These are phyloP conservation scores for Danionella dracula DNA, from an alignment of 2,797 vertebrate species.

Conservation along the genomic window DNA sequence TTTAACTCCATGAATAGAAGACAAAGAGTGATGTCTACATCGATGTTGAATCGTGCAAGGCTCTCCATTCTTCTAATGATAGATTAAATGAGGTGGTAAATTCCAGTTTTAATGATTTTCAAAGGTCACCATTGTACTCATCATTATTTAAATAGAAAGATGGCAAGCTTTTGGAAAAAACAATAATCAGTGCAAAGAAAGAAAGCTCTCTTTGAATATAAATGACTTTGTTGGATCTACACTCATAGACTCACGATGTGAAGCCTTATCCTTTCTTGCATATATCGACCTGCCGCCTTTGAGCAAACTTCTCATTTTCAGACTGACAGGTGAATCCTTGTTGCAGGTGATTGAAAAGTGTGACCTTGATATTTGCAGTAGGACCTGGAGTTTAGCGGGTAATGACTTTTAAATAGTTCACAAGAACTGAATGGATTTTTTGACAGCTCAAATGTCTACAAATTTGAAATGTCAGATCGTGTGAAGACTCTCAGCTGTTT, in stretches of 20 bases:
- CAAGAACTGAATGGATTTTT: constrained; percentile 30
- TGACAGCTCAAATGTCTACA: constrained; percentile 38
- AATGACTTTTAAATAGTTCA: constrained; percentile 49
- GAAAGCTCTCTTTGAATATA: neutral
- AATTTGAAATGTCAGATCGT: constrained; percentile 38
- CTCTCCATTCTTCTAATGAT: constrained; percentile 24
- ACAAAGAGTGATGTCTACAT: constrained; percentile 23
- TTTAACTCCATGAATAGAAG: neutral
- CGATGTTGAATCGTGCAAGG: constrained; percentile 6
- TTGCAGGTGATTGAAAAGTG: constrained; percentile 40
- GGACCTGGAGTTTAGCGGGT: constrained; percentile 33
- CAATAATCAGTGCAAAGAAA: constrained; percentile 22
- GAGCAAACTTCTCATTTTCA: constrained; percentile 22
- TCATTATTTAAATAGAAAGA: constrained; percentile 36
- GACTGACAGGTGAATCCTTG: constrained; percentile 35
- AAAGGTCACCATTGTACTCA: constrained; percentile 41
- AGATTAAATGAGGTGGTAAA: constrained; percentile 40
- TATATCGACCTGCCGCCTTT: constrained; percentile 2
- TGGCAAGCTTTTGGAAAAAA: constrained; percentile 16
- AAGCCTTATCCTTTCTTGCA: neutral
- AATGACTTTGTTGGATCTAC: constrained; percentile 2
- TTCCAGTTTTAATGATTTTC: constrained; percentile 39
- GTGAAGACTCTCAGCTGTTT: constrained; percentile 5
- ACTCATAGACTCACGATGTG: neutral
- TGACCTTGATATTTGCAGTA: constrained; percentile 44